phyloP scores from a whole-genome alignment of 2,797 vertebrate species.

The Spinus olivaceus region DNA sequence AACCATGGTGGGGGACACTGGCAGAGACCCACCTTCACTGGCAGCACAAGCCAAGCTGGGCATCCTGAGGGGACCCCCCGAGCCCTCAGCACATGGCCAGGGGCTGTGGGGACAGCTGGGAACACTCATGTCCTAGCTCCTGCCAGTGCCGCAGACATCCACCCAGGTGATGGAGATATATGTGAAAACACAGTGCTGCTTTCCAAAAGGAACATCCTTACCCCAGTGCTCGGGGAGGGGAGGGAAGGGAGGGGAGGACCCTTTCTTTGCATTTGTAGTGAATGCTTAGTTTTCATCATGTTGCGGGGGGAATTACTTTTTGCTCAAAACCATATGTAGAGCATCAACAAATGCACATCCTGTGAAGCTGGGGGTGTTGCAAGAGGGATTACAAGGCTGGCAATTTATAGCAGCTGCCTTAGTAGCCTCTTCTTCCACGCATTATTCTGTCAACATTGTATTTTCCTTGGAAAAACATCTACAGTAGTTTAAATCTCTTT shows the following conservation, averaged over 20 bases:
- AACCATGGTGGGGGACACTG: neutral
- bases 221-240: neutral
- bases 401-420: constrained; percentile 77
- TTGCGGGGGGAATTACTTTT: constrained; percentile 4
- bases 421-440: constrained; percentile 71
- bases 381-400: constrained; percentile 64
- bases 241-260: neutral
- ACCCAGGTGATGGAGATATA: neutral
- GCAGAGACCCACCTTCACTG: neutral
- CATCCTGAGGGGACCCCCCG: neutral
- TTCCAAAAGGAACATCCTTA: neutral
- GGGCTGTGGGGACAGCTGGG: neutral
- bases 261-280: neutral
- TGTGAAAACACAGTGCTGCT: neutral
- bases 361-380: constrained; percentile 59
- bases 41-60: neutral
- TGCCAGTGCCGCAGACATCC: neutral
- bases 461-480: constrained; percentile 81
- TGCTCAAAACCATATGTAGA: constrained; percentile 67
- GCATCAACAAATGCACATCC: constrained; percentile 65
- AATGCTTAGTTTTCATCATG: constrained; percentile 28
- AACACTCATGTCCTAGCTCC: neutral
- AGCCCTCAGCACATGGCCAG: neutral
- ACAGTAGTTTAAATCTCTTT: constrained; percentile 73
- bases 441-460: constrained; percentile 77